Conservation (phyloP, 2,797 vertebrate genomes). For the Lepilemur septentrionalis region DNA sequence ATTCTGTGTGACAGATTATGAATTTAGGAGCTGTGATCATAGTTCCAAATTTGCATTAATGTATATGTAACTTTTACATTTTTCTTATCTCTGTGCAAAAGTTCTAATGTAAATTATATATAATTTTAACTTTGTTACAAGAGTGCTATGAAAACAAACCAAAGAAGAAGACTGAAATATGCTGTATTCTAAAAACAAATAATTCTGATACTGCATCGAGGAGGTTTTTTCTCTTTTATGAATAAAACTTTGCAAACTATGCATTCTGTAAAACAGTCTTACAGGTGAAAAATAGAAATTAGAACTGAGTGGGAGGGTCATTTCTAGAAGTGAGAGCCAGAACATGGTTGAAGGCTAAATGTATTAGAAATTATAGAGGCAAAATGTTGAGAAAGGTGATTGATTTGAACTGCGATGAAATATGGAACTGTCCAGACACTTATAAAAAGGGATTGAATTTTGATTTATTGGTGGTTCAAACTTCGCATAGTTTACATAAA, state of each 20-base stretch:
- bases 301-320: neutral
- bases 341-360: neutral
- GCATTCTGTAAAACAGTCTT: neutral
- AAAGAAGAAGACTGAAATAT: neutral
- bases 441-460: constrained; percentile 72
- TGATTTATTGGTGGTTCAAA: constrained; percentile 60
- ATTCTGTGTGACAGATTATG: neutral
- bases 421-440: constrained; percentile 38
- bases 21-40: neutral
- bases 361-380: constrained; percentile 39
- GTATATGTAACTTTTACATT: neutral
- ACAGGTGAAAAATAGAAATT: constrained; percentile 27
- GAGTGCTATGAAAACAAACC: neutral
- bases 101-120: neutral
- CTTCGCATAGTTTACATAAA: constrained; percentile 69
- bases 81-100: neutral
- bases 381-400: constrained; percentile 55
- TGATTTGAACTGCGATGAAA: constrained; percentile 56
- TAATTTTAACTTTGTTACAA: neutral
- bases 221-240: neutral
- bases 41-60: neutral
- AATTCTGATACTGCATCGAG: neutral
- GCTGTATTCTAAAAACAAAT: neutral
- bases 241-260: neutral
- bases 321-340: neutral